Base-by-base conservation (phyloP, 1,140 invertebrate genomes). In the Nasonia vitripennis region DNA sequence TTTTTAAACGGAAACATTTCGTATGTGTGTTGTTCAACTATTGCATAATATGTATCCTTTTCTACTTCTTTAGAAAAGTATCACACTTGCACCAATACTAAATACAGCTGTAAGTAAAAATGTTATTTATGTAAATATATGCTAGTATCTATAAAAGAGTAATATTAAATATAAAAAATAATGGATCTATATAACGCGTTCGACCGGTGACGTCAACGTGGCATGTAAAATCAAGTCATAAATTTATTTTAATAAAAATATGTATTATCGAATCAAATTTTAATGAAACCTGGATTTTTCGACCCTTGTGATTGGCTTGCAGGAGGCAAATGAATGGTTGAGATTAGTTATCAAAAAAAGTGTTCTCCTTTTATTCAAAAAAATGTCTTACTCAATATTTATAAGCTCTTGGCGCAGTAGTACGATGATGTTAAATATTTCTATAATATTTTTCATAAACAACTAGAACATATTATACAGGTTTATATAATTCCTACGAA, bases 401-500 rank as follows among this genome's bases (percentile, higher is more conserved):
- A 71, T 86, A 78, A 86, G 75, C 67, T 86, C 75, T 86, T 71
- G 23, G 78, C 62, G 67, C 71, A 82, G 51, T 78, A 82, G 31
- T 85, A 80, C 10, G 51, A 7, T 73, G 34, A 31, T 85, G 31
- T 75, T 74, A 73, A 70, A 86, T 78, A 82, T 78, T 81, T 78
- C n/a, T 77, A 45, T 48, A 81, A 45, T 68, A 41, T 68, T 68
- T 87, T 89, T 87, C 55, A 86, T 89, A 87, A 89, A 87, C 70
- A 90, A 89, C 86, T 90, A 89, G 77, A 89, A 90, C 88, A 77
- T 91, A 90, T 91, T 5, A 88, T 91, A 91, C 89, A 91, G 80
- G 83, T 83, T 85, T 45, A 82, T 87, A 88, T 87, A 88, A 89
- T 62, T 87, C 88, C 89, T 92, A 91, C 83, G 84, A 90, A 88